A percentile compares a stretch with the other conserved stretches of the same genome.
Conservation (phyloP, 2,797 vertebrate species). For the Acanthopagrus latus region DNA sequence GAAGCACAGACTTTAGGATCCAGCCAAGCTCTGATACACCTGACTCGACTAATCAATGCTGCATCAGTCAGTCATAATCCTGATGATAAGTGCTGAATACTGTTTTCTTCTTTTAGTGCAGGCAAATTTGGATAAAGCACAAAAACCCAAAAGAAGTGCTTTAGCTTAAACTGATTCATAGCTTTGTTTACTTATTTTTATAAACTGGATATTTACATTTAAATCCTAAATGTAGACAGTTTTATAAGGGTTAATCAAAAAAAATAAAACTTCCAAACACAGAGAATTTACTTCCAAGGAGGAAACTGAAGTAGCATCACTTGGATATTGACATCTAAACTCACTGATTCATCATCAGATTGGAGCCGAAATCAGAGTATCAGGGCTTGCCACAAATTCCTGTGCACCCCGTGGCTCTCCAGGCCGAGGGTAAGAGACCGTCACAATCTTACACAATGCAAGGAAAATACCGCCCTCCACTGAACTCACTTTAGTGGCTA, state of each 20-base stretch:
- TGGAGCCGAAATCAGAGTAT: constrained; percentile 33
- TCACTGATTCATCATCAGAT: too few relatives aligned
- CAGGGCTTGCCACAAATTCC: constrained; percentile 1
- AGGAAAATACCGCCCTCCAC: constrained; percentile 28
- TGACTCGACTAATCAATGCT: constrained; percentile 4
- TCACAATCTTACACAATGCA: constrained; percentile 51
- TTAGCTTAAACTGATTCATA: neutral
- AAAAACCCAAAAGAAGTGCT: neutral
- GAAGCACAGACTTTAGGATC: constrained; percentile 28
- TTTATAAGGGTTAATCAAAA: neutral
- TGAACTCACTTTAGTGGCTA: neutral
- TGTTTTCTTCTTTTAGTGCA: neutral
- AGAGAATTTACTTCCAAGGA: neutral
- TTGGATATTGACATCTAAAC: neutral
- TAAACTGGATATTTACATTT: constrained; percentile 3
- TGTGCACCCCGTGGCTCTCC: constrained; percentile 48
- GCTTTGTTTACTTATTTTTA: neutral
- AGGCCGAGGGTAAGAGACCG: constrained; percentile 37
- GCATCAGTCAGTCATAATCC: neutral
- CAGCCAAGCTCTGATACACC: neutral
- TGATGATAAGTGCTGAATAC: neutral
- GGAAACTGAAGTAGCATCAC: neutral
- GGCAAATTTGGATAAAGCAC: neutral
- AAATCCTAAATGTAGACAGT: neutral
- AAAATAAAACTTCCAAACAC: neutral